phyloP scores from a whole-genome alignment of 2,888 invertebrate genomes.

The Volucella zonaria region DNA sequence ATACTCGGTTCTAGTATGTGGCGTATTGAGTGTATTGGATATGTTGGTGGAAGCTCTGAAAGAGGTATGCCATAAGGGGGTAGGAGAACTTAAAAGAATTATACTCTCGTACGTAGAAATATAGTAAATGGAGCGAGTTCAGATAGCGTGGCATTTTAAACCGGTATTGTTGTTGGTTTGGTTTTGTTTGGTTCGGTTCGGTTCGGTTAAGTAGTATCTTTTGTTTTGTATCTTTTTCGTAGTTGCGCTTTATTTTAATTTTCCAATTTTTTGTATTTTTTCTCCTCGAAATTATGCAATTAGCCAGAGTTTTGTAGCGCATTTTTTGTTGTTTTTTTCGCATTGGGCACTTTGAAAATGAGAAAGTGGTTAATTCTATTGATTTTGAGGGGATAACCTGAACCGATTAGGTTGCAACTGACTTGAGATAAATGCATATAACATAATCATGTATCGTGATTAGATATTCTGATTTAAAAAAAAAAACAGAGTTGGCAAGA shows the following conservation, averaged over 20 bases:
- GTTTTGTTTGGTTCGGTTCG: neutral
- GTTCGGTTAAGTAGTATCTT: no score
- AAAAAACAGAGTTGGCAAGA: neutral
- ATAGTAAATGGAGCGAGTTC: conserved; percentile 69
- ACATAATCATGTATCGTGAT: no score
- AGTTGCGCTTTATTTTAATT: conserved; percentile 4
- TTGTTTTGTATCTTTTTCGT: neutral
- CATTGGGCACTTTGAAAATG: conserved; percentile 25
- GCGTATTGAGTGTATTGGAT: no score
- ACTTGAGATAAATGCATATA: no score
- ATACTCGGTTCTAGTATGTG: no score
- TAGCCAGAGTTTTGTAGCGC: conserved; percentile 42
- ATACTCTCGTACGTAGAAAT: conserved; percentile 54
- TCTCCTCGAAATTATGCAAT: conserved; percentile 69
- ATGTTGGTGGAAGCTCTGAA: no score
- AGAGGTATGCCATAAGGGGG: neutral
- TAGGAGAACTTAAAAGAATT: conserved; percentile 64
- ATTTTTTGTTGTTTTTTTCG: conserved; percentile 8
- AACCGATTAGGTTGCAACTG: no score
- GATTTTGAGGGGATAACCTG: conserved; percentile 28
- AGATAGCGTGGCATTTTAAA: conserved; percentile 72
- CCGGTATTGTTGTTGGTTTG: conserved; percentile 62
- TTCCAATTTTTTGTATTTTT: conserved; percentile 26
- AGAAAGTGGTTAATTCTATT: conserved; percentile 47
- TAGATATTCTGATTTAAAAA: conserved; percentile 2